phyloP scores from a whole-genome alignment of 2,113 vertebrate species.

The Balaenoptera acutorostrata region DNA sequence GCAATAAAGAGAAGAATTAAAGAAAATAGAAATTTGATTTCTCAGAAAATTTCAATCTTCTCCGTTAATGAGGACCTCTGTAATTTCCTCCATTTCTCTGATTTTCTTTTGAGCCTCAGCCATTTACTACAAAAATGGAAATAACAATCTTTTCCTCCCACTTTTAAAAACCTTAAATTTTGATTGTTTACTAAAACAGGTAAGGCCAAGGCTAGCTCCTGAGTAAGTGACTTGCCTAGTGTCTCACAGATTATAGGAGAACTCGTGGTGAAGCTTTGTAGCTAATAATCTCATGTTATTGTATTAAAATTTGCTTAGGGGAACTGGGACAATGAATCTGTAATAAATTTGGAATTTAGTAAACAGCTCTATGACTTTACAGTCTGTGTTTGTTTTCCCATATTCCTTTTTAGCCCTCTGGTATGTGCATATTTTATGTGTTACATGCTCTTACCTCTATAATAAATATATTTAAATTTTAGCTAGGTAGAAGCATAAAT shows the following conservation, averaged over 20 bases:
- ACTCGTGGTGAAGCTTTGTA: background rate
- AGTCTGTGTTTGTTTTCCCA: background rate
- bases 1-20: background rate
- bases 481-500: background rate
- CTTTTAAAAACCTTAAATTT: background rate
- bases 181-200: background rate
- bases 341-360: background rate
- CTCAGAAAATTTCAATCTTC: background rate
- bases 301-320: background rate
- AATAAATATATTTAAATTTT: background rate
- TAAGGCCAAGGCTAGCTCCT: background rate
- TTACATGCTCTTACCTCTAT: background rate
- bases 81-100: background rate
- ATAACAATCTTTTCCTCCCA: background rate
- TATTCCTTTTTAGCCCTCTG: background rate
- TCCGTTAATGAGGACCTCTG: background rate
- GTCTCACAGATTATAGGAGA: background rate
- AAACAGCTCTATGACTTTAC: background rate
- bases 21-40: background rate
- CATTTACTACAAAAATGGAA: background rate
- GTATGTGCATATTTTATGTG: background rate
- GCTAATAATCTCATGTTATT: background rate
- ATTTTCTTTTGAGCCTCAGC: background rate
- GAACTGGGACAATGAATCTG: background rate
- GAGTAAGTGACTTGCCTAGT: conserved; percentile 38